A percentile compares a stretch with the other conserved stretches of the same genome.
phyloP scores from a whole-genome alignment of 1,140 invertebrate species.

The Sweltsa coloradensis region DNA sequence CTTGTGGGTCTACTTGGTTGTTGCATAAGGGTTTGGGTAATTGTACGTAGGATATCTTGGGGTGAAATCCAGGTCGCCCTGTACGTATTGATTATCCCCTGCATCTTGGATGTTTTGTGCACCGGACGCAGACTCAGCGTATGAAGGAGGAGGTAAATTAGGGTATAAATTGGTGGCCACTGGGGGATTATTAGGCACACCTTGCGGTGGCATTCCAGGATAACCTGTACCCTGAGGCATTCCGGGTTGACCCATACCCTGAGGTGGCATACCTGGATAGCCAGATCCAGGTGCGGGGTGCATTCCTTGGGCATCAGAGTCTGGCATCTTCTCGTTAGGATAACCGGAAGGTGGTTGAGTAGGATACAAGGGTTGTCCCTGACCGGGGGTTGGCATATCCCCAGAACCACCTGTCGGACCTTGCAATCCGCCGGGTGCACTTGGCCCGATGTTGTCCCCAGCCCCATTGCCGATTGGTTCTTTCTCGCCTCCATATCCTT shows the following conservation, averaged over 20 bases:
- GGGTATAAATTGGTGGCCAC: neutral
- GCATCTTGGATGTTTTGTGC: slow-evolving; percentile 7
- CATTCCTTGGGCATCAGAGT: neutral
- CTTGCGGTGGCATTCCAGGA: neutral
- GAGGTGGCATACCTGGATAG: neutral
- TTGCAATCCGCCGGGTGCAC: neutral
- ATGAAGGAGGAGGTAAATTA: slow-evolving; percentile 8
- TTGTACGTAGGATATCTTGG: slow-evolving; percentile 8
- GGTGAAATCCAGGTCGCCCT: slow-evolving; percentile 1
- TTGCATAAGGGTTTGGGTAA: too few species aligned
- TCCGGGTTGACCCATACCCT: too few species aligned
- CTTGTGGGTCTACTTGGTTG: too few species aligned
- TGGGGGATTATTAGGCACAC: too few species aligned
- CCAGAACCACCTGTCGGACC: neutral
- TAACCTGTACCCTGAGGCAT: too few species aligned
- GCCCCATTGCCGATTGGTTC: neutral
- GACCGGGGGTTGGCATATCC: neutral
- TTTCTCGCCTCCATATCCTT: neutral
- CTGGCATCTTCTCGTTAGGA: neutral
- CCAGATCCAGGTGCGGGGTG: neutral
- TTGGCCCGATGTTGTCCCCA: neutral
- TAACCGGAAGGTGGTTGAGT: neutral
- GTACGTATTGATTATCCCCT: slow-evolving; percentile 6
- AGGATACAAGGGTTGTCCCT: neutral
- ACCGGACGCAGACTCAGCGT: neutral